Evolutionary conservation across 2,888 invertebrate genomes (phyloP).

Genomic region (Watsonalla cultraria): DNA sequence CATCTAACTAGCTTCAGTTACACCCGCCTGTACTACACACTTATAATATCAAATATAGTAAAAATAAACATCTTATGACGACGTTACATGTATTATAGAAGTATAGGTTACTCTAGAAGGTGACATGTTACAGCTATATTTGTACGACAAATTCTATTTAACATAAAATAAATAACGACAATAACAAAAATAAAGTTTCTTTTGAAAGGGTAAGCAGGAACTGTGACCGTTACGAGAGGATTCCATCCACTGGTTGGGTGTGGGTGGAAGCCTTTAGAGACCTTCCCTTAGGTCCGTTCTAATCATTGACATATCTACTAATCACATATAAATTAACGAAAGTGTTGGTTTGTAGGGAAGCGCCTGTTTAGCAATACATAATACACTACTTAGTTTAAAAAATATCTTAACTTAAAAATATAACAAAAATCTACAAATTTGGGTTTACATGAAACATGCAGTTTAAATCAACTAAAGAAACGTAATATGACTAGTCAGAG

Average conservation of each 20-base stretch:
- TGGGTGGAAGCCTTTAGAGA: conserved; percentile 27
- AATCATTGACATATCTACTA: neutral
- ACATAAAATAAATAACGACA: neutral
- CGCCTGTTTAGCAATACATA: too few species aligned
- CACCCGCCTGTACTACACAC: conserved; percentile 20
- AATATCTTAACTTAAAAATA: too few species aligned
- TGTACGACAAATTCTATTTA: conserved; percentile 41
- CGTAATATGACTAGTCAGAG: too few species aligned
- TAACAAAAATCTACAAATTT: too few species aligned
- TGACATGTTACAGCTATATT: conserved; percentile 59
- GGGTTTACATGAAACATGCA: too few species aligned
- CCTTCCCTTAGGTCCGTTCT: neutral
- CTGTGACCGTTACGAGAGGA: conserved; percentile 36
- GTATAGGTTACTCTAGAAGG: conserved; percentile 54
- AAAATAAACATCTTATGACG: conserved; percentile 43
- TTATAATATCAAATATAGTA: conserved; percentile 32
- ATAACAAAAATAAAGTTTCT: neutral
- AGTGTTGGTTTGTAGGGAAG: too few species aligned
- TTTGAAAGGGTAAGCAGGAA: conserved; percentile 26
- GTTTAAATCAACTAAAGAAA: too few species aligned
- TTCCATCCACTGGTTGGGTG: conserved; percentile 47
- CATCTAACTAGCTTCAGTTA: conserved; percentile 45
- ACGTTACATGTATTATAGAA: conserved; percentile 21
- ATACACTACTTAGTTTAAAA: too few species aligned
- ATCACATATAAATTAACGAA: too few species aligned